These are phyloP conservation scores for Acrobasis repandana DNA, from an alignment of 2,888 invertebrate genomes.

Conservation along the genomic window DNA sequence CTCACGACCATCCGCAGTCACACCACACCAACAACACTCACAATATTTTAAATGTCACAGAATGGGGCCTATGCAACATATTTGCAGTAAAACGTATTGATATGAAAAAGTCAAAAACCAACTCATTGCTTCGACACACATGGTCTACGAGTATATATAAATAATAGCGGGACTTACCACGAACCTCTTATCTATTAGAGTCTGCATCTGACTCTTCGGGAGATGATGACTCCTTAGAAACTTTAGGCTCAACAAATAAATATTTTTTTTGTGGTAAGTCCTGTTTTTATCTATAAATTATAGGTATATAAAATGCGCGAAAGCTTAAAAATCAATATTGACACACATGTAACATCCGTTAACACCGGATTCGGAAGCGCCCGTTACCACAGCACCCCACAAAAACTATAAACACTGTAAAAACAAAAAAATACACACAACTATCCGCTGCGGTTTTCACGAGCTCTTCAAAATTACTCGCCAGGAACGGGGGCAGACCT, in stretches of 20 bases:
- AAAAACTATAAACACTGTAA: neutral
- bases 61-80: no score
- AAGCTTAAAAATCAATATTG: no score
- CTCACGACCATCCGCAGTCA: conserved; percentile 10
- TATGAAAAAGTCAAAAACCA: neutral
- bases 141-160: neutral
- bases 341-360: neutral
- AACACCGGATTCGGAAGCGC: conserved; percentile 6
- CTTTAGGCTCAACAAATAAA: no score
- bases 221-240: no score
- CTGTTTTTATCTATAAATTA: no score
- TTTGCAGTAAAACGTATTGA: no score
- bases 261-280: no score
- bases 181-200: no score
- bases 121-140: neutral
- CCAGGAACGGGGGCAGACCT: conserved; percentile 46
- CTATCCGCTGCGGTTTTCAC: conserved; percentile 51
- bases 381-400: conserved; percentile 9
- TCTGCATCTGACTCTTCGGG: no score
- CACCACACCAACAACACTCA: neutral
- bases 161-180: no score
- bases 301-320: no score
- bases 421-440: conserved; percentile 43
- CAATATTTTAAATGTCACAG: no score
- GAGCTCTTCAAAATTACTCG: conserved; percentile 48